These are phyloP conservation scores for Leptinotarsa peninsularis DNA, from an alignment of 2,888 invertebrate species.

Conservation along the genomic window DNA sequence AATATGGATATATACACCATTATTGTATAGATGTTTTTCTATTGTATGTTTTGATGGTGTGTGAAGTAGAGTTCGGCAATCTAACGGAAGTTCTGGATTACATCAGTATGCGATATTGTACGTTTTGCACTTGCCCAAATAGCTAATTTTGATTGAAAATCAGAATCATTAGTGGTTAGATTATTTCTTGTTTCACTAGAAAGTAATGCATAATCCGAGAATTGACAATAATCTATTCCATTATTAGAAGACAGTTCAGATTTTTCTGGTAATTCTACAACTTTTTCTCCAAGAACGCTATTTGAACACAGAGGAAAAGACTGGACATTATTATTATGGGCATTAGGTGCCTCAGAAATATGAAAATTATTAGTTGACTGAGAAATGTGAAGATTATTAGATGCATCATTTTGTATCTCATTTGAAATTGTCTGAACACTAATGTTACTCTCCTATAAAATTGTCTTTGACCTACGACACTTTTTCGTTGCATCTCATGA, in stretches of 20 bases:
- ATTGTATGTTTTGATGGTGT: slow-evolving; percentile 22
- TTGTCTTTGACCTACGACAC: slow-evolving; percentile 13
- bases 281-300: neutral
- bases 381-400: slow-evolving; percentile 18
- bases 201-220: neutral
- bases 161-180: slow-evolving; percentile 3
- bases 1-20: slow-evolving; percentile 36
- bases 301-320: neutral
- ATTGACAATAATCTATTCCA: neutral
- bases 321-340: neutral
- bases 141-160: neutral
- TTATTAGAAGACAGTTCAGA: slow-evolving; percentile 11
- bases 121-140: slow-evolving; percentile 6
- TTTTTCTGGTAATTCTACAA: slow-evolving; percentile 14
- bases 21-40: slow-evolving; percentile 15
- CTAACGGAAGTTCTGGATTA: slow-evolving; percentile 36
- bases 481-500: slow-evolving; percentile 13
- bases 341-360: neutral
- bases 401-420: slow-evolving; percentile 2
- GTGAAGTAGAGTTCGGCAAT: slow-evolving; percentile 34
- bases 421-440: slow-evolving; percentile 15
- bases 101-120: slow-evolving; percentile 13
- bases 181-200: slow-evolving; percentile 4
- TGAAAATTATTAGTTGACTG: neutral
- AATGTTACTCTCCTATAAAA: slow-evolving; percentile 6